Base-by-base conservation (phyloP, 37 sponge, comb jelly and placozoan genomes). In the Aphrocallistes beatrix region DNA sequence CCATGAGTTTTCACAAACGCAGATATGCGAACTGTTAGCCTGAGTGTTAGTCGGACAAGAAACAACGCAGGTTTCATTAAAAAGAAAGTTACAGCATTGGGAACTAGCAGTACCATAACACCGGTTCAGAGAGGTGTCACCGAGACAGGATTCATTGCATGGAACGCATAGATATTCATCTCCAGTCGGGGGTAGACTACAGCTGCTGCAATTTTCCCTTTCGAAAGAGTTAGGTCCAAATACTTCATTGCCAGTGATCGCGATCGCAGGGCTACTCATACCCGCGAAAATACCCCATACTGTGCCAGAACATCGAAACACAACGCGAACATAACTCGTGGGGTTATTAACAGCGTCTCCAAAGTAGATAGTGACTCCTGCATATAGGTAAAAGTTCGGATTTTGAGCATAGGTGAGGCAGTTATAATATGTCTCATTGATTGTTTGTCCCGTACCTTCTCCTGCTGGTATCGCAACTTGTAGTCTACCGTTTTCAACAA, bases 1-100 rank as follows among this genome's bases (percentile, higher is more conserved):
- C 39, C 85, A 84, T 39, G 9, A 19, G 32, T 36, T 42, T 50
- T 42, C n/a, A 50, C 85, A 84, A 9, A 84, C 85, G 50, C 48
- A 39, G 3, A 84, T 34, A 50, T 10, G 6, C 49, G 47, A 38
- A 37, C 51, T 28, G 34, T 60, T 60, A 60, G 32, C 75, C n/a
- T 60, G 28, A 60, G n/a, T 25, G 34, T 60, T 60, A 32, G 8
- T 30, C n/a, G 75, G 75, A 60, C 75, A 60, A 6, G 75, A 3
- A 25, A 60, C n/a, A 6, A 28, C 75, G 21, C 75, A 60, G 34
- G 75, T 60, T 60, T 13, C 75, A 60, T 60, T 60, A 6, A 60
- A 19, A 28, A 60, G 10, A 13, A 60, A 60, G 34, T 60, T 60
- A 60, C 75, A 60, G 34, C 75, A 60, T 28, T 60, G 28, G 3